A percentile compares a stretch with the other conserved stretches of the same genome.
These are phyloP conservation scores for Pelobates fuscus DNA, from an alignment of 2,113 vertebrate species.

Conservation along the genomic window DNA sequence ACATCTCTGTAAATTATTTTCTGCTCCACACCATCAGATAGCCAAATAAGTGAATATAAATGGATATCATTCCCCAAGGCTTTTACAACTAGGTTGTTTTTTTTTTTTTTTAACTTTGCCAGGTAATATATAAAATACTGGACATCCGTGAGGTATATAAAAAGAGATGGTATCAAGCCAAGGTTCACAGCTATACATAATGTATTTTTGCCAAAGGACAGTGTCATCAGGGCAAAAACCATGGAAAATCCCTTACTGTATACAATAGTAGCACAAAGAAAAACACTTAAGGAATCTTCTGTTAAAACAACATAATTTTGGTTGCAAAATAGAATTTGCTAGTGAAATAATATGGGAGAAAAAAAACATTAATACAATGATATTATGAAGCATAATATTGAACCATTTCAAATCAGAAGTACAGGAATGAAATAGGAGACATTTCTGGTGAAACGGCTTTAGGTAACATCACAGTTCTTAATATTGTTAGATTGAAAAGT, in stretches of 20 bases:
- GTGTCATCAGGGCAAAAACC: background rate
- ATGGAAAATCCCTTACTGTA: background rate
- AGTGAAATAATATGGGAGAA: too few relatives aligned
- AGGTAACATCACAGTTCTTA: too few relatives aligned
- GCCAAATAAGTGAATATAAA: constrained; percentile 16
- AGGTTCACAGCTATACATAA: constrained; percentile 26
- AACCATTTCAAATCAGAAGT: too few relatives aligned
- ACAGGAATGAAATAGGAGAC: too few relatives aligned
- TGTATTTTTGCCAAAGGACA: constrained; percentile 1
- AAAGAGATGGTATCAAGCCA: constrained; percentile 15
- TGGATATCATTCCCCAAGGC: constrained; percentile 19
- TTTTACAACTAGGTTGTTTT: constrained; percentile 10
- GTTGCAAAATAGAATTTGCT: too few relatives aligned
- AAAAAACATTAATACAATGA: too few relatives aligned
- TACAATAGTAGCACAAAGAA: background rate
- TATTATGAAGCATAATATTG: too few relatives aligned
- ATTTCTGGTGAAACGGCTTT: too few relatives aligned
- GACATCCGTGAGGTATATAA: constrained; percentile 36
- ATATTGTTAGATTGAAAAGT: too few relatives aligned
- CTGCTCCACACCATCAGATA: constrained; percentile 4
- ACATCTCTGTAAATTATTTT: constrained; percentile 12
- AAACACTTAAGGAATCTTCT: background rate
- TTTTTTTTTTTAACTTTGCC: constrained; percentile 12
- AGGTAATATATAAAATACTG: constrained; percentile 12
- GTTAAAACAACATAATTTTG: background rate